Evolutionary conservation across 2,113 vertebrate species (phyloP).

Genomic region (Python bivittatus): DNA sequence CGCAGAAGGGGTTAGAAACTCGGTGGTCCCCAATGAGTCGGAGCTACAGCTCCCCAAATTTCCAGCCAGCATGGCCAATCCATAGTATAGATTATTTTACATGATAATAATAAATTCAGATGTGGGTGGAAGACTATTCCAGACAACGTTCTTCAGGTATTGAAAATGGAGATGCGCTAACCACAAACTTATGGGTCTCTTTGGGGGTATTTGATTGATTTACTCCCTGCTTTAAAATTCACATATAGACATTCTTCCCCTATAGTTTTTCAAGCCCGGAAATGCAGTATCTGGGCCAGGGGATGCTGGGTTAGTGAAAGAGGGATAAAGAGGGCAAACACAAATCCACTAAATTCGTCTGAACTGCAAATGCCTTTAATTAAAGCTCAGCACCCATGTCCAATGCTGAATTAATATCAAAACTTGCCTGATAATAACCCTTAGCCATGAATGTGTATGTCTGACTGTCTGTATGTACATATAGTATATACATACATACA

Average conservation of each 20-base stretch:
- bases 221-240: neutral
- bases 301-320: neutral
- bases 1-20: neutral
- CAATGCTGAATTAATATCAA: neutral
- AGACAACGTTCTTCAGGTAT: neutral
- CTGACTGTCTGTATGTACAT: neutral
- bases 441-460: neutral
- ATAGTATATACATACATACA: neutral
- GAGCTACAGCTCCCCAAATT: neutral
- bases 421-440: neutral
- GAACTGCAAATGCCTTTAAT: neutral
- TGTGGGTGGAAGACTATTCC: neutral
- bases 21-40: neutral
- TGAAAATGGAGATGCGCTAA: neutral
- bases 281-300: neutral
- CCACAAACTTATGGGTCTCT: neutral
- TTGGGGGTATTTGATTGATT: neutral
- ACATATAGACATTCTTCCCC: neutral
- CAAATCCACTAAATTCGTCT: neutral
- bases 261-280: neutral
- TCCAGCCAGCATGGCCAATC: neutral
- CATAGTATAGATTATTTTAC: neutral
- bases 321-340: neutral
- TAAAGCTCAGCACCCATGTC: neutral
- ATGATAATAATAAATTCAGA: neutral